Conservation (phyloP, 37 sponge, comb jelly and placozoan species). For the Spongia lamella region DNA sequence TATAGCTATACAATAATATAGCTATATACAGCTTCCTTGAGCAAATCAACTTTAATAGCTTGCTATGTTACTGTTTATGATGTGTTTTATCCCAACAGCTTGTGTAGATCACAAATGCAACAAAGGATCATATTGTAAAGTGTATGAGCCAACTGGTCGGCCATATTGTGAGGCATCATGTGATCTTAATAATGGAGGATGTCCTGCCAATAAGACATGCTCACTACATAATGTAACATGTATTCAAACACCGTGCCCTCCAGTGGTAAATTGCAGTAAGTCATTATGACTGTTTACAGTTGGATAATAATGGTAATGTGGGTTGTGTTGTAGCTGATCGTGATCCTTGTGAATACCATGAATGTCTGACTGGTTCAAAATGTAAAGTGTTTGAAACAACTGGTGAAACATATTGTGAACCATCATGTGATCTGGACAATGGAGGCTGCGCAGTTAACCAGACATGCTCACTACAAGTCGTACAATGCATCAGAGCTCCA, state of each 20-base stretch:
- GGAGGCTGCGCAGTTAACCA: slow-evolving; percentile 8
- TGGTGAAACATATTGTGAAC: slow-evolving; percentile 17
- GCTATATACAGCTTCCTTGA: no score
- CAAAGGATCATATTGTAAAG: slow-evolving; percentile 9
- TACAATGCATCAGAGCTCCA: slow-evolving; percentile 18
- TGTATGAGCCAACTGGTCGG: slow-evolving; percentile 20
- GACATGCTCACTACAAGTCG: not conserved
- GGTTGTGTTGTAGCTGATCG: no score
- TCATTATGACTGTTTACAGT: no score
- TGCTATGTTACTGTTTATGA: no score
- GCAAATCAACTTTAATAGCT: no score
- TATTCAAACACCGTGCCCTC: slow-evolving; percentile 22
- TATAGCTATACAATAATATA: no score
- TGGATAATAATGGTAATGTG: no score
- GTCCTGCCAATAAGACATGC: slow-evolving; percentile 2
- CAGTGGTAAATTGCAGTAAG: not conserved
- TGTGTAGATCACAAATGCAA: slow-evolving; percentile 4
- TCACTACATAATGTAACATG: slow-evolving; percentile 6
- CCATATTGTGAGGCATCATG: slow-evolving; percentile 31
- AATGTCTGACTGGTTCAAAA: not conserved
- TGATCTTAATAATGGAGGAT: slow-evolving; percentile 28
- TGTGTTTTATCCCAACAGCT: not conserved
- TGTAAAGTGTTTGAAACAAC: slow-evolving; percentile 17
- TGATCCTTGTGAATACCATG: slow-evolving; percentile 6
- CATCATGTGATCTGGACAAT: slow-evolving; percentile 24